Conservation (phyloP, 2,113 vertebrate species). For the Lasiurus borealis region DNA sequence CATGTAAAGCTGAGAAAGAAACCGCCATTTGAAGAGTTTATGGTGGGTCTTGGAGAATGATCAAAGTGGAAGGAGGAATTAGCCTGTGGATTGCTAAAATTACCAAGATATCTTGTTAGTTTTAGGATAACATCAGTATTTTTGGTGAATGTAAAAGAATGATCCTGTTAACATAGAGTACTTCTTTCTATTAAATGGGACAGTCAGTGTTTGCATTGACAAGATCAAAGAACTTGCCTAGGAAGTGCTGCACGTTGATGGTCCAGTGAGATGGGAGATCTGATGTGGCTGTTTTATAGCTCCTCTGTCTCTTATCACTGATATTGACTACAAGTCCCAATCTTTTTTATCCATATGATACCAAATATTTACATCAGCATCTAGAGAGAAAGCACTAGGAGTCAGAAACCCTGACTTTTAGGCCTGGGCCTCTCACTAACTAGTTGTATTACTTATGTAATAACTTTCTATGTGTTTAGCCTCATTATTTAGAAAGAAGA, state of each 20-base stretch:
- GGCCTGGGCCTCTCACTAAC: background rate
- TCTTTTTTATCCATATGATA: background rate
- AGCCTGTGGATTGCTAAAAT: background rate
- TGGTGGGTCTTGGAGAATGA: background rate
- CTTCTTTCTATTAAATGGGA: background rate
- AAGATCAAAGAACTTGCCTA: conserved; percentile 23
- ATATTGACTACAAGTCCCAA: background rate
- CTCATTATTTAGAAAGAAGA: conserved; percentile 6
- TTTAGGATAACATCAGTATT: background rate
- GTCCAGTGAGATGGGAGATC: background rate
- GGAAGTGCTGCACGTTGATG: background rate
- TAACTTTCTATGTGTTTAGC: background rate
- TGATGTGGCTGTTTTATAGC: background rate
- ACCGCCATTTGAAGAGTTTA: background rate
- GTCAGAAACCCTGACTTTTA: background rate
- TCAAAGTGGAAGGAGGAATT: background rate
- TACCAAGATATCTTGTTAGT: background rate
- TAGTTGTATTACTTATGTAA: background rate
- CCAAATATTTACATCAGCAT: background rate
- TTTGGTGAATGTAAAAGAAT: conserved; percentile 28
- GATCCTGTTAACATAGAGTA: background rate
- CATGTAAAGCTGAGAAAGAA: background rate
- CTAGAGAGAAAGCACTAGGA: background rate
- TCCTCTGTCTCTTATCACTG: background rate
- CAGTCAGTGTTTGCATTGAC: background rate